Conservation (phyloP, 2,797 vertebrate genomes). For the Smutsia gigantea region DNA sequence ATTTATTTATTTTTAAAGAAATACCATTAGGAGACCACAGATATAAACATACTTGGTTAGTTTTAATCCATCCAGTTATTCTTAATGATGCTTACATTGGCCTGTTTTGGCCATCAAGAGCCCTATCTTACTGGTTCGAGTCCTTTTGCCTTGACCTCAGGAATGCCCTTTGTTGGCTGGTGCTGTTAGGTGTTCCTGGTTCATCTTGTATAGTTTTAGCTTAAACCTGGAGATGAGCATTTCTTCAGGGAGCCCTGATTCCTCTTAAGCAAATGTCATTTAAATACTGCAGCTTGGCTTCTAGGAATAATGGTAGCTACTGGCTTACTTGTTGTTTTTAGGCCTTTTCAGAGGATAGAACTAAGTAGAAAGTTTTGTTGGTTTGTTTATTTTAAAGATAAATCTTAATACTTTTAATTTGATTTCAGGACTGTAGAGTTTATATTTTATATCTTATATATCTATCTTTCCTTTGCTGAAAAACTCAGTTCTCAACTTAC, state of each 20-base stretch:
- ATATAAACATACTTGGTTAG: background rate
- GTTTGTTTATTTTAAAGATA: background rate
- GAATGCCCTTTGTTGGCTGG: background rate
- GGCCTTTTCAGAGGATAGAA: background rate
- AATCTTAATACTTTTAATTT: background rate
- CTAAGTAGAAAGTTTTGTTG: background rate
- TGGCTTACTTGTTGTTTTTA: background rate
- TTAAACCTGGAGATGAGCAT: background rate
- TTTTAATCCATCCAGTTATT: background rate
- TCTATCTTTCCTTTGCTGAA: background rate
- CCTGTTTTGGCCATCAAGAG: background rate
- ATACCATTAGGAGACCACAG: background rate
- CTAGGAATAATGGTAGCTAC: background rate
- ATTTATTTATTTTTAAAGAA: background rate
- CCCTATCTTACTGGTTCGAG: background rate
- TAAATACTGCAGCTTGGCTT: background rate
- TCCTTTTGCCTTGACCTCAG: background rate
- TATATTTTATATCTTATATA: background rate
- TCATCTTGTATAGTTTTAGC: background rate
- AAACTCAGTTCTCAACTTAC: background rate
- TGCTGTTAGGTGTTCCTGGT: background rate
- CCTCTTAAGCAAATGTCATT: background rate
- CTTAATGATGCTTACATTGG: background rate
- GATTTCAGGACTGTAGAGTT: background rate
- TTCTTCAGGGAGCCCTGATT: background rate